These are phyloP conservation scores for Onychostruthus taczanowskii DNA, from an alignment of 2,113 vertebrate genomes.

Conservation along the genomic window DNA sequence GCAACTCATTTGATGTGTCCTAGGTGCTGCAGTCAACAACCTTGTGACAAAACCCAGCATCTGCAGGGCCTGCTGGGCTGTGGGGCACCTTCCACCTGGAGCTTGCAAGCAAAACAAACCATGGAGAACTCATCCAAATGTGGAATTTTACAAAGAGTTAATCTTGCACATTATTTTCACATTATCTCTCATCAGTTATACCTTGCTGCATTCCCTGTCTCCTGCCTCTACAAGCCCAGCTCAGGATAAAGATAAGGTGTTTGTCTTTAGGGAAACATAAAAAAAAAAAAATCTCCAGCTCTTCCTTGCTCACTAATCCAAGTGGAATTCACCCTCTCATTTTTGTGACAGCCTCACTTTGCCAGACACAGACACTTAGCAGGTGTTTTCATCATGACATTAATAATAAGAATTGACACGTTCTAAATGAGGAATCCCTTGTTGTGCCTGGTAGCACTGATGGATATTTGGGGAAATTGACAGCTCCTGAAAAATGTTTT, in stretches of 20 bases:
- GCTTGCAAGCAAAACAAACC: neutral
- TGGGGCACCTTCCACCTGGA: neutral
- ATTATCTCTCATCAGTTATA: neutral
- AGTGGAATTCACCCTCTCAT: neutral
- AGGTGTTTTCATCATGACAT: slow-evolving; percentile 56
- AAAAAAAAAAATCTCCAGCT: neutral
- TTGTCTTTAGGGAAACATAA: neutral
- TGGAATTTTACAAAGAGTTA: neutral
- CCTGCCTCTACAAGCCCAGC: neutral
- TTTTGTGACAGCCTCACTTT: slow-evolving; percentile 26
- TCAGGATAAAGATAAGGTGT: neutral
- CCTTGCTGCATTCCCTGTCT: neutral
- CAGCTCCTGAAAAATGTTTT: slow-evolving; percentile 68
- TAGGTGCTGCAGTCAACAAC: rapidly evolving
- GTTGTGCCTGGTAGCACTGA: slow-evolving; percentile 49
- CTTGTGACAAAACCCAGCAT: neutral
- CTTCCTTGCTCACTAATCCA: neutral
- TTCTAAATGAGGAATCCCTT: slow-evolving; percentile 70
- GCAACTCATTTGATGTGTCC: rapidly evolving
- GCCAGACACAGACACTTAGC: slow-evolving; percentile 48
- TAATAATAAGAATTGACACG: slow-evolving; percentile 70
- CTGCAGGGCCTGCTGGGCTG: neutral
- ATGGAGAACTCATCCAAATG: neutral
- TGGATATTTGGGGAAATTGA: slow-evolving; percentile 62
- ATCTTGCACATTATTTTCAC: neutral